Percentiles rank a stretch among this genome's conserved stretches.
Conservation (phyloP, 2,113 vertebrate species). For the Apteryx owenii region DNA sequence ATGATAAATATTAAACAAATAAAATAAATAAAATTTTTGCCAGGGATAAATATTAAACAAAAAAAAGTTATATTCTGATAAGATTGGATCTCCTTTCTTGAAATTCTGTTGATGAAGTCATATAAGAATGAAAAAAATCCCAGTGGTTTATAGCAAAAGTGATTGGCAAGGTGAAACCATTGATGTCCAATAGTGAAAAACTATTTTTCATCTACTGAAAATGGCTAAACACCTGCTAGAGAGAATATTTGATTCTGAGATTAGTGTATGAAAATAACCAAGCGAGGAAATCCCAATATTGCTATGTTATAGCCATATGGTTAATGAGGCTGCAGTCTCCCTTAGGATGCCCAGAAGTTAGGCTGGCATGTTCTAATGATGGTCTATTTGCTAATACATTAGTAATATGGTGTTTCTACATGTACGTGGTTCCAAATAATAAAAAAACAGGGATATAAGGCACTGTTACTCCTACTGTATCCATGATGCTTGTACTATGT, state of each 20-base stretch:
- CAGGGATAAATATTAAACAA: background rate
- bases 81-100: background rate
- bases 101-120: background rate
- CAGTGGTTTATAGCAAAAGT: background rate
- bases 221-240: background rate
- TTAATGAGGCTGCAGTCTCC: background rate
- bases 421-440: background rate
- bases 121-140: background rate
- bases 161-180: background rate
- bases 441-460: background rate
- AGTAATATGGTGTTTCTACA: background rate
- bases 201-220: background rate
- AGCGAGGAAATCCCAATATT: accelerated
- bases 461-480: background rate
- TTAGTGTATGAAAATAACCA: background rate
- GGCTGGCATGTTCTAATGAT: background rate
- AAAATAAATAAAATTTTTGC: background rate
- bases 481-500: background rate
- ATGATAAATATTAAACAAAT: background rate
- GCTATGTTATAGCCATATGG: background rate
- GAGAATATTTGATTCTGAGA: background rate
- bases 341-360: background rate
- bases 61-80: background rate
- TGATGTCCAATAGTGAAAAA: background rate
- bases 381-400: background rate